These are phyloP conservation scores for Nicator chloris DNA, from an alignment of 2,113 vertebrate genomes.

Conservation along the genomic window DNA sequence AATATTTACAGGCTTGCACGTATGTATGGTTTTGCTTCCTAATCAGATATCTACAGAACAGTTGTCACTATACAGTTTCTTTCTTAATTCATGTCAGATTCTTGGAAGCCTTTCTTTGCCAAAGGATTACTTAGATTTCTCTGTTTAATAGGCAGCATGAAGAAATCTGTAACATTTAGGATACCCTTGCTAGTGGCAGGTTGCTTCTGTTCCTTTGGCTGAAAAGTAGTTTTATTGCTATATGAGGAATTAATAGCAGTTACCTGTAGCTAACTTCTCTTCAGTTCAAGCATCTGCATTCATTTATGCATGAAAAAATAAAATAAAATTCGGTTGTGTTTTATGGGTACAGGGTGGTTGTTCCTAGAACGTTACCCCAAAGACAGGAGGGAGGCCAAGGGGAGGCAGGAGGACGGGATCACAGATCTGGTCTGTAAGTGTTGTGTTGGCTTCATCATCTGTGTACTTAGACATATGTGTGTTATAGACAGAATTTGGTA, in stretches of 20 bases:
- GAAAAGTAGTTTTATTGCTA: neutral
- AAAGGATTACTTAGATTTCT: neutral
- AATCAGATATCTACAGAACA: neutral
- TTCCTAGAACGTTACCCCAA: fast-evolving
- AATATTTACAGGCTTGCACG: neutral
- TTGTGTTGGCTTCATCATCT: neutral
- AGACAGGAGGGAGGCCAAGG: neutral
- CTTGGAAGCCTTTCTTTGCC: neutral
- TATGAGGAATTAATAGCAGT: neutral
- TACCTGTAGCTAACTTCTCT: neutral
- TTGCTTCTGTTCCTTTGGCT: neutral
- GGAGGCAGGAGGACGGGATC: neutral
- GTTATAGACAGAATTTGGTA: neutral
- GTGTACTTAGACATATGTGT: neutral
- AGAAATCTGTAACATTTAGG: neutral
- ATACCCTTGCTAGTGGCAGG: neutral
- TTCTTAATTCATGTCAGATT: neutral
- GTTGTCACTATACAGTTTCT: neutral
- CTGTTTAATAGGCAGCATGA: neutral
- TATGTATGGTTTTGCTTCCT: neutral
- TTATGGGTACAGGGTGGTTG: neutral
- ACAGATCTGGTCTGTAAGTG: neutral
- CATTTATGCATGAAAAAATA: neutral
- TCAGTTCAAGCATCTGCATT: neutral
- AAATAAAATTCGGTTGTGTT: neutral